phyloP scores from a whole-genome alignment of 1,140 invertebrate species.

The Drosophila navojoa region DNA sequence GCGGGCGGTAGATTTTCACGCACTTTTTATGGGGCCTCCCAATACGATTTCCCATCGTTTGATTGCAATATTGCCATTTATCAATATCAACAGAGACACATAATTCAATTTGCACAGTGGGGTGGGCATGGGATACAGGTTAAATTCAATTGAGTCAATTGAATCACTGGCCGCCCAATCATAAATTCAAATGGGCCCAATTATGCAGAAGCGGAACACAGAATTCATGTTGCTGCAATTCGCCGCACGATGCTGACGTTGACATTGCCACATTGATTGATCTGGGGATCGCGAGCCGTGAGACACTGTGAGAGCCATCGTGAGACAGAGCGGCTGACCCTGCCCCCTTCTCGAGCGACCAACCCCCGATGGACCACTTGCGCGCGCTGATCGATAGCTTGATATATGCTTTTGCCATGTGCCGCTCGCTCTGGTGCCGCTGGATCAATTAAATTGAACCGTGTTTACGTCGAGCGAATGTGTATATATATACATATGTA shows the following conservation, averaged over 20 bases:
- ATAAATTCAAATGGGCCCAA: slow-evolving; percentile 73
- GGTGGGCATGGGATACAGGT: slow-evolving; percentile 26
- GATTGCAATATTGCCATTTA: slow-evolving; percentile 73
- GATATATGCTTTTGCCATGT: slow-evolving; percentile 9
- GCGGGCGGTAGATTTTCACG: slow-evolving; percentile 28
- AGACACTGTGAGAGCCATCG: slow-evolving; percentile 14
- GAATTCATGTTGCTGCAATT: slow-evolving; percentile 19
- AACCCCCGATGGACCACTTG: not conserved
- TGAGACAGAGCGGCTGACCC: slow-evolving; percentile 46
- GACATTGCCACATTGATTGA: slow-evolving; percentile 58
- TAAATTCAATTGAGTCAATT: slow-evolving; percentile 72
- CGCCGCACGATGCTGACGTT: slow-evolving; percentile 41
- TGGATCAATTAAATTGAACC: slow-evolving; percentile 76
- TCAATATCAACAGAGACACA: slow-evolving; percentile 69
- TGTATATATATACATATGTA: slow-evolving; percentile 11
- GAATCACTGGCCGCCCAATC: slow-evolving; percentile 60
- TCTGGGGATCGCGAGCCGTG: slow-evolving; percentile 2
- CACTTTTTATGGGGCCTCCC: slow-evolving; percentile 41
- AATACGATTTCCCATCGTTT: slow-evolving; percentile 59
- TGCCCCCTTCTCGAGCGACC: not conserved
- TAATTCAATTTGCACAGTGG: slow-evolving; percentile 60
- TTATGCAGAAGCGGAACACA: slow-evolving; percentile 49
- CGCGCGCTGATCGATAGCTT: slow-evolving; percentile 53
- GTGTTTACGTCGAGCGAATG: slow-evolving; percentile 52
- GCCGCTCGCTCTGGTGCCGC: slow-evolving; percentile 38